Conservation (phyloP, 2,888 invertebrate species). For the Pandemis corylana region DNA sequence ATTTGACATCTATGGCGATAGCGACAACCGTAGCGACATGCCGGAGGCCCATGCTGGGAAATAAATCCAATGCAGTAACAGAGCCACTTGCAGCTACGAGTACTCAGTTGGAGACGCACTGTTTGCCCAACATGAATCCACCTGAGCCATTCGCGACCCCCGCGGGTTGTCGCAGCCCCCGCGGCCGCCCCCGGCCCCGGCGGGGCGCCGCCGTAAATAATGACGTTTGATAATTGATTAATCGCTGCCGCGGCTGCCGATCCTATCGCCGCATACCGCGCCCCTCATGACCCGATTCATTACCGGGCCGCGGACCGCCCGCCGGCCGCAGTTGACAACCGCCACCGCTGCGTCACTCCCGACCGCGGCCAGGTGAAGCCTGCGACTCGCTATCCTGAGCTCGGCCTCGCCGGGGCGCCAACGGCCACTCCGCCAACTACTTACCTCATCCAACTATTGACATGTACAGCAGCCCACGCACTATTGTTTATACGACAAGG, state of each 20-base stretch:
- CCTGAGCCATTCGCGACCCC: neutral
- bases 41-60: neutral
- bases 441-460: too few relatives aligned
- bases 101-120: neutral
- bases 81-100: too few relatives aligned
- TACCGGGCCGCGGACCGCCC: constrained; percentile 63
- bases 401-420: too few relatives aligned
- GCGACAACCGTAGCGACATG: too few relatives aligned
- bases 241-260: constrained; percentile 59
- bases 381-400: neutral
- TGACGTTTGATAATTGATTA: constrained; percentile 80
- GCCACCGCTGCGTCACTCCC: constrained; percentile 7
- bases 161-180: constrained; percentile 23
- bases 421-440: too few relatives aligned
- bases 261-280: constrained; percentile 58
- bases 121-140: neutral
- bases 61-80: too few relatives aligned
- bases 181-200: constrained; percentile 49
- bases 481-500: too few relatives aligned
- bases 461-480: too few relatives aligned
- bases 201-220: constrained; percentile 62
- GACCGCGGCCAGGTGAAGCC: neutral
- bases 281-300: constrained; percentile 70
- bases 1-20: too few relatives aligned
- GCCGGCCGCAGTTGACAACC: constrained; percentile 47